phyloP scores from a whole-genome alignment of 2,888 invertebrate species.

The Notocelia uddmanniana region DNA sequence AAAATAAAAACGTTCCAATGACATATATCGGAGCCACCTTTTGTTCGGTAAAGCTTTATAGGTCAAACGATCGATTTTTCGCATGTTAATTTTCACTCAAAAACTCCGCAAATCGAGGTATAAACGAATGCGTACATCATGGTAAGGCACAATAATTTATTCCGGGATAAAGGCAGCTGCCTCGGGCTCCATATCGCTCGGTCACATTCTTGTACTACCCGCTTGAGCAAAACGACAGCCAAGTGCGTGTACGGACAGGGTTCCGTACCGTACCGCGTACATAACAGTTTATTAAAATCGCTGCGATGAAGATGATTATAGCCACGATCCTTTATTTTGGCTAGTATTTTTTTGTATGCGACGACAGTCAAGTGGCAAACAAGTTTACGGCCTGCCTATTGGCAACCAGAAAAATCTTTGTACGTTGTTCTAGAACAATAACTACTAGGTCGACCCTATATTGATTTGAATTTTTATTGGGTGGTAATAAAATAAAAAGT shows the following conservation, averaged over 20 bases:
- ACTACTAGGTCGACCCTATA: too few species aligned
- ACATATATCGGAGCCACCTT: not conserved
- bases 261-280: conserved; percentile 1
- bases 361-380: too few species aligned
- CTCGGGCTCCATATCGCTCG: conserved; percentile 37
- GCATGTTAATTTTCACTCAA: conserved; percentile 1
- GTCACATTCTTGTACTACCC: conserved; percentile 43
- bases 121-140: conserved; percentile 29
- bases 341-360: too few species aligned
- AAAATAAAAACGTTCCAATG: not conserved
- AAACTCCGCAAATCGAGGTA: conserved; percentile 7
- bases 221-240: conserved; percentile 5
- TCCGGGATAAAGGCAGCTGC: conserved; percentile 33
- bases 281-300: too few species aligned
- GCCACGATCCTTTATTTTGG: too few species aligned
- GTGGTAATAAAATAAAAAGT: too few species aligned
- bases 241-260: not conserved
- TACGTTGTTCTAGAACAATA: too few species aligned
- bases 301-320: too few species aligned
- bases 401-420: too few species aligned
- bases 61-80: not conserved
- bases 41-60: conserved; percentile 5
- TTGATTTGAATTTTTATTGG: too few species aligned
- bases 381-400: too few species aligned
- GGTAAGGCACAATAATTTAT: conserved; percentile 35